phyloP scores from a whole-genome alignment of 2,113 vertebrate species.

The Furnarius figulus region DNA sequence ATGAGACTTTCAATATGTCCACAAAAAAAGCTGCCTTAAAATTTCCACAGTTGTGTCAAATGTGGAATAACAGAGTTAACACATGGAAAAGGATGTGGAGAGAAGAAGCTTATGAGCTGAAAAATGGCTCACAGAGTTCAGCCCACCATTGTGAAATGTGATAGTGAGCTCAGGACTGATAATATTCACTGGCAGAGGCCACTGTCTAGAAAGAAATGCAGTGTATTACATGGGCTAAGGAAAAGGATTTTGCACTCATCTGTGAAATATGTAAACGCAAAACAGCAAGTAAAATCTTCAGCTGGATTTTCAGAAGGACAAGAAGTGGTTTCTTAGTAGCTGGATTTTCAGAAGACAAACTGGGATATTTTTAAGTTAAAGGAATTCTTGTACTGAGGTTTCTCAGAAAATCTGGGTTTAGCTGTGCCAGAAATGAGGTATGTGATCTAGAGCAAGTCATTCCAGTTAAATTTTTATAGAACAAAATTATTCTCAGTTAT shows the following conservation, averaged over 20 bases:
- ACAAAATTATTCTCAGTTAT: not conserved
- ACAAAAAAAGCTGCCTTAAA: not conserved
- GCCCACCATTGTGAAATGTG: not conserved
- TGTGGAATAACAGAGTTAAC: not conserved
- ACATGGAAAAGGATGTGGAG: not conserved
- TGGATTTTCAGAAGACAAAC: conserved; percentile 19
- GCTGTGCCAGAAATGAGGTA: not conserved
- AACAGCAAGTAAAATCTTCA: not conserved
- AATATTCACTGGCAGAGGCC: not conserved
- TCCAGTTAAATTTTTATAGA: not conserved
- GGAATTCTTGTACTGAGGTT: not conserved
- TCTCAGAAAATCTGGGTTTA: not conserved
- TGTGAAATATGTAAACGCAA: not conserved
- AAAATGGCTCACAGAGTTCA: not conserved
- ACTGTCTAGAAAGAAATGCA: not conserved
- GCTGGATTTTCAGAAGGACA: not conserved
- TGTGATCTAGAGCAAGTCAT: not conserved
- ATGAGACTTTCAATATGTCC: not conserved
- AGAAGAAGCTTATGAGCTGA: not conserved
- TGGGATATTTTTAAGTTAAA: not conserved
- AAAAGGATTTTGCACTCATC: not conserved
- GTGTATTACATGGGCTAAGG: not conserved
- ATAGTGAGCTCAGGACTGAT: not conserved
- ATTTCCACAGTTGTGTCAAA: not conserved
- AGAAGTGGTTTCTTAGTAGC: not conserved